Conservation (phyloP, 2,113 vertebrate species). For the Picathartes gymnocephalus region DNA sequence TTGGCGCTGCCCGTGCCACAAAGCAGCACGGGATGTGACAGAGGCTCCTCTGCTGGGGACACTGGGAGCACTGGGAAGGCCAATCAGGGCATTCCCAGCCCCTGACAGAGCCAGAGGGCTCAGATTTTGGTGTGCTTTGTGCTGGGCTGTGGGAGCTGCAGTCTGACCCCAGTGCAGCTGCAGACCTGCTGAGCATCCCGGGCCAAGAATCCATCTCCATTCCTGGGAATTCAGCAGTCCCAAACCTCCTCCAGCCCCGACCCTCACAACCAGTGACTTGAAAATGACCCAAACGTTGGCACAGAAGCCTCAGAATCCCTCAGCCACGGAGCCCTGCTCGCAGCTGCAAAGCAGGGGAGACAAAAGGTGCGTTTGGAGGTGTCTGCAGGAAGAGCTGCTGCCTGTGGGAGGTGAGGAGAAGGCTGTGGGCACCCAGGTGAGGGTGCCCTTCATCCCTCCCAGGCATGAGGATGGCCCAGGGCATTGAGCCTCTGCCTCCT, state of each 20-base stretch:
- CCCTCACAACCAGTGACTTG: not conserved
- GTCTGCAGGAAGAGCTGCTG: not conserved
- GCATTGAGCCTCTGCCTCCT: accelerated
- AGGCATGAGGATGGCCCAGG: accelerated
- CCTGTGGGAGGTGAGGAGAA: not conserved
- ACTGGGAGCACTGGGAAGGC: not conserved
- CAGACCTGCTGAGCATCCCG: not conserved
- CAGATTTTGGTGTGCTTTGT: not conserved
- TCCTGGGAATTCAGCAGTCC: not conserved
- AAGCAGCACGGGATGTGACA: not conserved
- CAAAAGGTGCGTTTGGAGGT: not conserved
- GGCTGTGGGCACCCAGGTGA: not conserved
- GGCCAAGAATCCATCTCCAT: not conserved
- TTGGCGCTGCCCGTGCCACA: not conserved
- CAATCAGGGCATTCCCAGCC: not conserved
- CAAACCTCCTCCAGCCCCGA: not conserved
- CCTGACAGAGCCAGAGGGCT: not conserved
- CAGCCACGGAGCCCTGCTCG: not conserved
- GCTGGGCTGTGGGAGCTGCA: not conserved
- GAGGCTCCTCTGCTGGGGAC: not conserved
- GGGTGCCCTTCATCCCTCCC: not conserved
- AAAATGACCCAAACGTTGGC: not conserved
- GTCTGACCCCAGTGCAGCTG: not conserved
- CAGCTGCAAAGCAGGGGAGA: not conserved
- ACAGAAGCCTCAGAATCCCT: not conserved